Conservation (phyloP, 2,797 vertebrate species). For the Caiman crocodilus region DNA sequence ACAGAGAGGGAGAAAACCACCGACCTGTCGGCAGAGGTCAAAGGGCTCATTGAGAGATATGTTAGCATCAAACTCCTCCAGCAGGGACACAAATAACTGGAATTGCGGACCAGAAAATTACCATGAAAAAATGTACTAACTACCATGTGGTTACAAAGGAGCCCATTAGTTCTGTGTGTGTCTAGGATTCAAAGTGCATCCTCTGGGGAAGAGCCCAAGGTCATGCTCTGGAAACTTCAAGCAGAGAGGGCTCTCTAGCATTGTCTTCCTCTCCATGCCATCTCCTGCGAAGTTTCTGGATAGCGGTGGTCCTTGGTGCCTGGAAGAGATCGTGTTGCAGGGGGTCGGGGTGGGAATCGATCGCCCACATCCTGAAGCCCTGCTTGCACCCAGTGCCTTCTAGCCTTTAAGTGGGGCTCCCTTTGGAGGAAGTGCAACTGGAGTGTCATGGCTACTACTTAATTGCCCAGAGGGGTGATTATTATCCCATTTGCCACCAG, state of each 20-base stretch:
- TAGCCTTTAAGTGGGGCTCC: not conserved
- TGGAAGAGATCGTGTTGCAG: not conserved
- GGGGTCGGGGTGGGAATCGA: not conserved
- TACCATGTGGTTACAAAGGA: constrained; percentile 15
- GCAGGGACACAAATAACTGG: constrained; percentile 41
- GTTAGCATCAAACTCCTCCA: constrained; percentile 35
- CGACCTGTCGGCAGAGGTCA: constrained; percentile 57
- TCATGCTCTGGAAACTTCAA: constrained; percentile 8
- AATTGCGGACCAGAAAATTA: constrained; percentile 37
- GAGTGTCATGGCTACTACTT: not conserved
- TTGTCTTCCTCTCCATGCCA: not conserved
- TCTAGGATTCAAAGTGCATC: not conserved
- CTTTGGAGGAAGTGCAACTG: not conserved
- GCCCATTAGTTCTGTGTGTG: constrained; percentile 1
- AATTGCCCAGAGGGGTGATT: not conserved
- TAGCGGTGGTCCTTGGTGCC: not conserved
- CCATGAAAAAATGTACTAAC: constrained; percentile 1
- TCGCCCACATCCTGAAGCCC: not conserved
- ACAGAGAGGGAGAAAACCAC: constrained; percentile 47
- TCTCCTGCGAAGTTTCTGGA: accelerated
- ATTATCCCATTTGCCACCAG: not conserved
- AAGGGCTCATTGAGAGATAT: constrained; percentile 22
- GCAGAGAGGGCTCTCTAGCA: not conserved
- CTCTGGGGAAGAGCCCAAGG: constrained; percentile 4
- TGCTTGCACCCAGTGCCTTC: not conserved